Conservation (phyloP, 2,888 invertebrate genomes). For the Leucophenga maculata region DNA sequence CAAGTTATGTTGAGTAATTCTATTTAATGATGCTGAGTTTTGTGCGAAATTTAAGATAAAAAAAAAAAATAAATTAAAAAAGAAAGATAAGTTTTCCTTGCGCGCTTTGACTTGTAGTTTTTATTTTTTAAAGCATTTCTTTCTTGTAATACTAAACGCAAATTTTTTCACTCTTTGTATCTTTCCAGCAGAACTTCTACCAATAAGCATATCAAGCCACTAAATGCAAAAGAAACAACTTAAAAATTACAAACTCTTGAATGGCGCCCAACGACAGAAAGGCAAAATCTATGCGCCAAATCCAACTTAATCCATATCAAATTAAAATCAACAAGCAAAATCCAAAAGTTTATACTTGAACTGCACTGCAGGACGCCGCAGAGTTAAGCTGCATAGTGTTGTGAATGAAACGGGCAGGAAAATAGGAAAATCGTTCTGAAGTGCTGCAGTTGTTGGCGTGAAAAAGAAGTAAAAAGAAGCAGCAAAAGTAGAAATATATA, state of each 20-base stretch:
- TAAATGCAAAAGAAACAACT: constrained; percentile 24
- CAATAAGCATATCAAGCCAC: constrained; percentile 25
- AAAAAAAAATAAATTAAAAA: too few relatives aligned
- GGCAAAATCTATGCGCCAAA: constrained; percentile 58
- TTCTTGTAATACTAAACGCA: constrained; percentile 11
- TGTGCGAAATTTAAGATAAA: too few relatives aligned
- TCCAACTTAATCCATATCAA: constrained; percentile 66
- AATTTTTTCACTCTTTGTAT: constrained; percentile 54
- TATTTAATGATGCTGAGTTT: too few relatives aligned
- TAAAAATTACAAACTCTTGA: constrained; percentile 37
- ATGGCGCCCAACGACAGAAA: constrained; percentile 24
- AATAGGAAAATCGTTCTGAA: constrained; percentile 9
- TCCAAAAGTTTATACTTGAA: constrained; percentile 18
- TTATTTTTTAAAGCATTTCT: too few relatives aligned
- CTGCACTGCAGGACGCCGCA: constrained; percentile 12
- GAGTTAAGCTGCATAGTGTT: background rate
- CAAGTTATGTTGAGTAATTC: too few relatives aligned
- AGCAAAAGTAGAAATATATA: constrained; percentile 49
- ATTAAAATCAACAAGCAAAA: constrained; percentile 62
- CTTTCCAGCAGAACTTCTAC: constrained; percentile 38
- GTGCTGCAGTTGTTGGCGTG: background rate
- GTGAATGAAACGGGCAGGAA: constrained; percentile 4
- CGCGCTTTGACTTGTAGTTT: too few relatives aligned
- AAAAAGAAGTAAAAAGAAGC: constrained; percentile 15
- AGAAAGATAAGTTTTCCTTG: too few relatives aligned